Evolutionary conservation across 2,113 vertebrate species (phyloP).

Genomic region (Chaetops frenatus): DNA sequence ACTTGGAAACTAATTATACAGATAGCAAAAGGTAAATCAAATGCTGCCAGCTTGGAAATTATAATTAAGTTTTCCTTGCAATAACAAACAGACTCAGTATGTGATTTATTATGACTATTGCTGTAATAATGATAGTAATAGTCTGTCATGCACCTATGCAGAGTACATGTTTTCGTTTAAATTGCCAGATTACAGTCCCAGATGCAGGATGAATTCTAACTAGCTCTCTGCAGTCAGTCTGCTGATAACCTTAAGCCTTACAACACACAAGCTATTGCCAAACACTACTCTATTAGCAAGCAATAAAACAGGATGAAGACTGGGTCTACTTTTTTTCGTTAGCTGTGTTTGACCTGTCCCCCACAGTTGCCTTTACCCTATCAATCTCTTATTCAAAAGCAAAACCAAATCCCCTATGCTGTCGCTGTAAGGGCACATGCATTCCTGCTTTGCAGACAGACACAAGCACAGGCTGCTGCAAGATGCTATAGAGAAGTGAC

Average conservation of each 20-base stretch:
- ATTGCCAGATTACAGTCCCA: constrained; percentile 9
- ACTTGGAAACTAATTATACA: constrained; percentile 20
- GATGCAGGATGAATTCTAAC: constrained; percentile 37
- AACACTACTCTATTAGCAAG: constrained; percentile 18
- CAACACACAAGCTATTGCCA: constrained; percentile 11
- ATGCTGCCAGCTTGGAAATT: constrained; percentile 26
- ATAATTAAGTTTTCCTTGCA: constrained; percentile 49
- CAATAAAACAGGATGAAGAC: neutral
- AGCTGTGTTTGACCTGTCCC: neutral
- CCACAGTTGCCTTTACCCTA: neutral
- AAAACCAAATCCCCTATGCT: neutral
- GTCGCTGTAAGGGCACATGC: neutral
- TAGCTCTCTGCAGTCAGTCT: constrained; percentile 38
- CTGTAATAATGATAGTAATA: constrained; percentile 28
- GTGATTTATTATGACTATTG: constrained; percentile 41
- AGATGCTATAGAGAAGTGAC: neutral
- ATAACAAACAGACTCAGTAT: constrained; percentile 13
- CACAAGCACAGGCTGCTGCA: neutral
- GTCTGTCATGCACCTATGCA: constrained; percentile 26
- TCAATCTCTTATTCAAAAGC: constrained; percentile 12
- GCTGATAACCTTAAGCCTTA: constrained; percentile 59
- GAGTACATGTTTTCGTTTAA: neutral
- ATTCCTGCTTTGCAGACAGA: neutral
- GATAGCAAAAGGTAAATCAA: constrained; percentile 48
- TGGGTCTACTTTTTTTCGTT: neutral